phyloP scores from a whole-genome alignment of 2,797 vertebrate species.

The Gymnodraco acuticeps region DNA sequence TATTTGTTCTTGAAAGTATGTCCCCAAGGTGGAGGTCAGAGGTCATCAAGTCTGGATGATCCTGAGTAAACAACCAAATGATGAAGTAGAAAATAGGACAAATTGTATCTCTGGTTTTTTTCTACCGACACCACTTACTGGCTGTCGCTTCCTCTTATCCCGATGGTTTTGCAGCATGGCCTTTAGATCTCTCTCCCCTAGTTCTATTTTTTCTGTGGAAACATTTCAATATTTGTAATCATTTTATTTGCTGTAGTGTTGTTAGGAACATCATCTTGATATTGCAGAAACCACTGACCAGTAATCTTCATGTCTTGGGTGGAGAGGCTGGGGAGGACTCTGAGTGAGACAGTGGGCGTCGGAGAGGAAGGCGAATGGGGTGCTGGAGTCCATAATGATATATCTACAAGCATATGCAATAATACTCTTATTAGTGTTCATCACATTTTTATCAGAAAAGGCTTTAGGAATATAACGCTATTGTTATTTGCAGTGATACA shows the following conservation, averaged over 20 bases:
- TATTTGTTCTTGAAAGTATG: slow-evolving; percentile 93
- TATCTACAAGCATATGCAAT: slow-evolving; percentile 68
- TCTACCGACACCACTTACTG: slow-evolving; percentile 83
- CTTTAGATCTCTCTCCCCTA: slow-evolving; percentile 92
- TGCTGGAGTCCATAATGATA: slow-evolving; percentile 80
- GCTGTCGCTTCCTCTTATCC: slow-evolving; percentile 94
- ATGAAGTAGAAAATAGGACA: neutral
- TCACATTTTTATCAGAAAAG: neutral
- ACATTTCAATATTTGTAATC: slow-evolving; percentile 34
- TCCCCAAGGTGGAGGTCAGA: slow-evolving; percentile 93
- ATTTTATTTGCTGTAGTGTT: neutral
- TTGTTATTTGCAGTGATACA: neutral
- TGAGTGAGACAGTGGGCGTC: slow-evolving; percentile 88
- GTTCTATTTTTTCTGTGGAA: slow-evolving; percentile 90
- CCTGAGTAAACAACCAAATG: slow-evolving; percentile 78
- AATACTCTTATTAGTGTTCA: neutral
- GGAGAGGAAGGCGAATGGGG: slow-evolving; percentile 87
- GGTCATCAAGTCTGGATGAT: slow-evolving; percentile 94
- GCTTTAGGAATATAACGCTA: neutral
- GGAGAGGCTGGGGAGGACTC: slow-evolving; percentile 92
- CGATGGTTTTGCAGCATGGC: slow-evolving; percentile 92
- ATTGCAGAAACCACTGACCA: slow-evolving; percentile 81
- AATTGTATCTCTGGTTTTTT: neutral
- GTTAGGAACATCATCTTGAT: neutral
- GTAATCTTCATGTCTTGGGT: slow-evolving; percentile 96